Percentiles rank a stretch among this genome's conserved stretches.
phyloP scores from a whole-genome alignment of 2,113 vertebrate species.

The Hyaena hyaena region DNA sequence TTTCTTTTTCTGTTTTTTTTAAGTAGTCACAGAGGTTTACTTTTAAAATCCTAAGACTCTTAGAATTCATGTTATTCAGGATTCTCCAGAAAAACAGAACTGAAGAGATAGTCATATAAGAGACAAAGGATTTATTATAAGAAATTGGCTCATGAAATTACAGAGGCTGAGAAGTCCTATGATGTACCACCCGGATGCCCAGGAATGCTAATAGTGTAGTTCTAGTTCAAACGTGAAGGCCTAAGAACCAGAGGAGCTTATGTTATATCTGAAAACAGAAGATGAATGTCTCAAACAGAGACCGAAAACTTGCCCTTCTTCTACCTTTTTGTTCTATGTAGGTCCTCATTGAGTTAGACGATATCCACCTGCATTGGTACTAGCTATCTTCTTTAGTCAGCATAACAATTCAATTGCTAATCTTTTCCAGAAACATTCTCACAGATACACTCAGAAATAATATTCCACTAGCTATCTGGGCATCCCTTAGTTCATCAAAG shows the following conservation, averaged over 20 bases:
- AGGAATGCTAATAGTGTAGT: neutral
- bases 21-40: neutral
- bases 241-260: neutral
- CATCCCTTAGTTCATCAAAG: neutral
- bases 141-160: neutral
- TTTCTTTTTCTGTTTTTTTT: neutral
- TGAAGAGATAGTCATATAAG: neutral
- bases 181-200: neutral
- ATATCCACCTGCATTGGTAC: no score
- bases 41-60: neutral
- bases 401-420: neutral
- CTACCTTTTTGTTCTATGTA: neutral
- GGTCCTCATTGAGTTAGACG: neutral
- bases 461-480: neutral
- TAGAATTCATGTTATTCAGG: neutral
- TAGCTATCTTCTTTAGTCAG: neutral
- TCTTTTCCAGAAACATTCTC: neutral
- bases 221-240: neutral
- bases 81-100: neutral
- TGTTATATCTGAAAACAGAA: neutral
- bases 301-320: neutral
- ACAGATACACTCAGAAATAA: neutral
- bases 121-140: neutral
- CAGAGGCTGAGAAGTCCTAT: neutral
- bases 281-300: neutral